phyloP scores from a whole-genome alignment of 2,113 vertebrate species.

The Romanogobio albipinnatus region DNA sequence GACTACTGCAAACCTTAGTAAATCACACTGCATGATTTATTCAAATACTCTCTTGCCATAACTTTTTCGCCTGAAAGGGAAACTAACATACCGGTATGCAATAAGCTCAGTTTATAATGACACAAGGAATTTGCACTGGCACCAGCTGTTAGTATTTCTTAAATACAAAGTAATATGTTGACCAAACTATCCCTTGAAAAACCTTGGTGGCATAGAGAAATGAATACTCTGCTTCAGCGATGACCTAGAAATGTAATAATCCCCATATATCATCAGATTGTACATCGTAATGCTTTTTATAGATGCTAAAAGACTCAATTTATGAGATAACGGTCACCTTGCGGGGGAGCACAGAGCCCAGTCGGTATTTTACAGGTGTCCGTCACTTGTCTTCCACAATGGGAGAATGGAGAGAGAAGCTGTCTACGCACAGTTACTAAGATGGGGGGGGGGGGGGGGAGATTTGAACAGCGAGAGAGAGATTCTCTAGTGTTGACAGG shows the following conservation, averaged over 20 bases:
- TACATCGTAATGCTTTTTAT: background rate
- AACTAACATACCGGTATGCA: too few species aligned
- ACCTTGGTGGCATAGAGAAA: background rate
- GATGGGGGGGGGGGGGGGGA: background rate
- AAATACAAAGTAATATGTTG: background rate
- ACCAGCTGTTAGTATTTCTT: background rate
- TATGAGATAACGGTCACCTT: conserved; percentile 20
- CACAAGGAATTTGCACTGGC: too few species aligned
- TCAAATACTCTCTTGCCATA: too few species aligned
- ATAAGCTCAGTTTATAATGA: too few species aligned
- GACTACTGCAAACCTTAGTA: too few species aligned
- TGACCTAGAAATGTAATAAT: conserved; percentile 25
- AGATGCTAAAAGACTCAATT: conserved; percentile 17
- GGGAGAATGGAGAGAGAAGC: conserved; percentile 5
- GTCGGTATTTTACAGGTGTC: conserved; percentile 18
- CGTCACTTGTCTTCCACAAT: conserved; percentile 3
- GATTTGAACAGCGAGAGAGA: conserved; percentile 38
- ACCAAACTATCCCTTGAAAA: background rate
- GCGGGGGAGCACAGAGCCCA: background rate
- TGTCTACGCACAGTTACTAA: conserved; percentile 10
- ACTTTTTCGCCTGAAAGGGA: too few species aligned
- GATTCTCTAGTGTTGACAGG: conserved; percentile 38
- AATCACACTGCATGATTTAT: too few species aligned
- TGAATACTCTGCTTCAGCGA: background rate
- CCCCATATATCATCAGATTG: conserved; percentile 22